Evolutionary conservation across 2,888 invertebrate species (phyloP).

Genomic region (Myopa tessellatipennis): DNA sequence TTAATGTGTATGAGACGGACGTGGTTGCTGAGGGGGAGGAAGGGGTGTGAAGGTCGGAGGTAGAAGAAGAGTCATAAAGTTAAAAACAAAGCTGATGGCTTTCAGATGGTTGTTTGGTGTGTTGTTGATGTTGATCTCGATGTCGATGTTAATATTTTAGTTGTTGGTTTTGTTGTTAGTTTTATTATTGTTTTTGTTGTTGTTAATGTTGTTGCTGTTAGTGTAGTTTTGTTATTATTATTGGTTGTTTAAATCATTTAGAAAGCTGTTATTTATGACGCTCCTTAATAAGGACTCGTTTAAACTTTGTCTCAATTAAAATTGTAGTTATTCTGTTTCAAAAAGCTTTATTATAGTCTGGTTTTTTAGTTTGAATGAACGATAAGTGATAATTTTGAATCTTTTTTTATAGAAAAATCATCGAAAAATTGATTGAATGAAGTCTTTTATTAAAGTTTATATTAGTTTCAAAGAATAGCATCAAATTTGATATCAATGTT

Average conservation of each 20-base stretch:
- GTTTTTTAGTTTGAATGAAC: too few species aligned
- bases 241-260: not conserved
- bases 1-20: conserved; percentile 20
- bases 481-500: too few species aligned
- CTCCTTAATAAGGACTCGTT: not conserved
- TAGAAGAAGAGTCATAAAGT: not conserved
- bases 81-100: not conserved
- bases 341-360: too few species aligned
- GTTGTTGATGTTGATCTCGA: not conserved
- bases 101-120: not conserved
- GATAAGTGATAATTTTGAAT: too few species aligned
- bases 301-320: not conserved
- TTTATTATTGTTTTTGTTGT: too few species aligned
- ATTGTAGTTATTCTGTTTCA: not conserved
- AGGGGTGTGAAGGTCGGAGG: not conserved
- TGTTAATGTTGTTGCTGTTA: too few species aligned
- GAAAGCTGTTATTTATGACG: conserved; percentile 7
- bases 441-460: too few species aligned
- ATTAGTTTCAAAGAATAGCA: too few species aligned
- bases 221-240: too few species aligned
- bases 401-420: too few species aligned
- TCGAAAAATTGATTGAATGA: too few species aligned
- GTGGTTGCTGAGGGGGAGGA: not conserved
- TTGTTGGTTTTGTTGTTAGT: not conserved
- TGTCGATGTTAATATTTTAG: not conserved